A percentile compares a stretch with the other conserved stretches of the same genome.
phyloP scores from a whole-genome alignment of 2,888 invertebrate genomes.

The Cabera pusaria region DNA sequence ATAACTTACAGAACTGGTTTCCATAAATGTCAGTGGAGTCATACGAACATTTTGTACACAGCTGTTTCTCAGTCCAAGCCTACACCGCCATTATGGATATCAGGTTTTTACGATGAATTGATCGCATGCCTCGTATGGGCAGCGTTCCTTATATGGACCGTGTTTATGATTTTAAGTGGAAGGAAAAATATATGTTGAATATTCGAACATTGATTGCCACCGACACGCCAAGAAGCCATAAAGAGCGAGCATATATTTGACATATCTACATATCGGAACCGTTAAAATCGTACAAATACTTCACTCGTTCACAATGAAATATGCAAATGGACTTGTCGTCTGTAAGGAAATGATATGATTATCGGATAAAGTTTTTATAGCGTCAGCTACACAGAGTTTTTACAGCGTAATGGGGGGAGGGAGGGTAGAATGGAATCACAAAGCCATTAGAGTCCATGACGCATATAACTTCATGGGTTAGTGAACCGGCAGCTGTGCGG shows the following conservation, averaged over 20 bases:
- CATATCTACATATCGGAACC: constrained; percentile 33
- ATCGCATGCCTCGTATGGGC: constrained; percentile 47
- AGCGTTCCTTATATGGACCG: constrained; percentile 47
- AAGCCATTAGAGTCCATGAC: constrained; percentile 46
- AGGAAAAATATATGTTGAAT: constrained; percentile 47
- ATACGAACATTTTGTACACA: constrained; percentile 57
- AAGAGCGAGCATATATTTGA: constrained; percentile 33
- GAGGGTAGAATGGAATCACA: constrained; percentile 38
- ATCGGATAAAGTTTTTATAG: constrained; percentile 20
- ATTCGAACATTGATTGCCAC: constrained; percentile 36
- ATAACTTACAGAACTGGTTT: constrained; percentile 71
- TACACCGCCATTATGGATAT: constrained; percentile 54
- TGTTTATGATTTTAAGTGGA: constrained; percentile 41
- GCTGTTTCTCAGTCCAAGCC: constrained; percentile 58
- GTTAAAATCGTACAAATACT: constrained; percentile 12
- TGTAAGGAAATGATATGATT: constrained; percentile 14
- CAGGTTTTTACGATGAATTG: constrained; percentile 53
- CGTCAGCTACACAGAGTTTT: constrained; percentile 19
- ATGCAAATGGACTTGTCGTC: constrained; percentile 7
- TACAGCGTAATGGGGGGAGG: constrained; percentile 17
- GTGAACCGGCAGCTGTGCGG: constrained; percentile 63
- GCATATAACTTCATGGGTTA: constrained; percentile 53
- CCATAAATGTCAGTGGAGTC: constrained; percentile 64
- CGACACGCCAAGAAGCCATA: constrained; percentile 32
- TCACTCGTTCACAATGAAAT: constrained; percentile 7